A percentile compares a stretch with the other conserved stretches of the same genome.
These are phyloP conservation scores for Falco punctatus DNA, from an alignment of 2,113 vertebrate genomes.

Conservation along the genomic window DNA sequence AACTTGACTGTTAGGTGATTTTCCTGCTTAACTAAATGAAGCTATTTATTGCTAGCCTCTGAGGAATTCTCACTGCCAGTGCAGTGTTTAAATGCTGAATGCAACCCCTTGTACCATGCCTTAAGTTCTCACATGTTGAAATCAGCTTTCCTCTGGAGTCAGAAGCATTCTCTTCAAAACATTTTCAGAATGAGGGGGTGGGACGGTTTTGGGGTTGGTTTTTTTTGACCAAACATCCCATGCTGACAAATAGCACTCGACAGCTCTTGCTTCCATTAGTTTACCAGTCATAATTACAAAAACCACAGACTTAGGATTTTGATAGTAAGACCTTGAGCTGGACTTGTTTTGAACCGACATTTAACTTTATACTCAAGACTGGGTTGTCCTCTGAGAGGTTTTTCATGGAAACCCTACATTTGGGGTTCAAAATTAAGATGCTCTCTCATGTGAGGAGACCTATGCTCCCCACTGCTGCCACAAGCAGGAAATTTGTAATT, in stretches of 20 bases:
- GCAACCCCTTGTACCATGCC: background rate
- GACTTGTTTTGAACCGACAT: background rate
- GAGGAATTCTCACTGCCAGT: background rate
- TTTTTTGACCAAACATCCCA: background rate
- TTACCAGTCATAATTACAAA: background rate
- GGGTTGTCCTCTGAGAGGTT: background rate
- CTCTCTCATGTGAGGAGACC: background rate
- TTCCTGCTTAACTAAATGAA: background rate
- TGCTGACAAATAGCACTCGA: background rate
- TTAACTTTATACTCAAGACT: background rate
- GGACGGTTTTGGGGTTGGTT: background rate
- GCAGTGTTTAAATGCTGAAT: background rate
- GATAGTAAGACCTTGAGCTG: background rate
- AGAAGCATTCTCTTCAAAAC: background rate
- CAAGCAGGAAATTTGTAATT: background rate
- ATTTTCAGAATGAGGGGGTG: background rate
- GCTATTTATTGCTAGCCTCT: background rate
- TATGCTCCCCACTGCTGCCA: background rate
- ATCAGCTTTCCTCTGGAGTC: background rate
- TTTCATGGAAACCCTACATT: rapidly evolving
- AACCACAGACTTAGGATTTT: background rate
- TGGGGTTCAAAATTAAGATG: background rate
- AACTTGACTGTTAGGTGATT: background rate
- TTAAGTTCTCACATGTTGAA: background rate
- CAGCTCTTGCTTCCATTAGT: background rate